A percentile compares a stretch with the other conserved stretches of the same genome.
phyloP scores from a whole-genome alignment of 2,888 invertebrate genomes.

The Melanotus villosus region DNA sequence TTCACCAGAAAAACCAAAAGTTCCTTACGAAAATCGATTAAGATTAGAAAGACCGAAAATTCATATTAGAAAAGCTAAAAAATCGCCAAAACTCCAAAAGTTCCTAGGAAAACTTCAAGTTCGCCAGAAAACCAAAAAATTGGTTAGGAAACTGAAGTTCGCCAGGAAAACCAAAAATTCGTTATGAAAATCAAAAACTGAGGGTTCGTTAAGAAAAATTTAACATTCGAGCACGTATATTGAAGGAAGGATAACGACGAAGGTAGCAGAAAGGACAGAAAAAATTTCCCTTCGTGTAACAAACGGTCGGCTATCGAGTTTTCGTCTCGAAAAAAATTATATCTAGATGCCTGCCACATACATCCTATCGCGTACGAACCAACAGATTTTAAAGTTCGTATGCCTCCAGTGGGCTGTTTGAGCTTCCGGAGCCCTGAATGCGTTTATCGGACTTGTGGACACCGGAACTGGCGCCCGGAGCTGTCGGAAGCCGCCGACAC shows the following conservation, averaged over 20 bases:
- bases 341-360: slow-evolving; percentile 27
- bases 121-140: too few relatives aligned
- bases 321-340: background rate
- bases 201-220: too few relatives aligned
- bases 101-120: too few relatives aligned
- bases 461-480: slow-evolving; percentile 67
- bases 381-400: slow-evolving; percentile 61
- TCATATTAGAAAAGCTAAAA: too few relatives aligned
- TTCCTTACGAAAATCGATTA: too few relatives aligned
- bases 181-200: too few relatives aligned
- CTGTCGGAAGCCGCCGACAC: slow-evolving; percentile 69
- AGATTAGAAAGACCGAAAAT: too few relatives aligned
- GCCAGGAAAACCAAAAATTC: too few relatives aligned
- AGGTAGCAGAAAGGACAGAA: background rate
- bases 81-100: too few relatives aligned
- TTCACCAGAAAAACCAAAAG: too few relatives aligned
- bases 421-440: slow-evolving; percentile 66
- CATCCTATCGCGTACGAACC: slow-evolving; percentile 24
- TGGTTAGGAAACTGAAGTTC: too few relatives aligned
- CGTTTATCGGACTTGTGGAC: slow-evolving; percentile 66
- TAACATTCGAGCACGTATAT: background rate
- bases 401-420: slow-evolving; percentile 66
- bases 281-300: background rate
- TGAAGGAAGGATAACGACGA: background rate
- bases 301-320: background rate